A percentile compares a stretch with the other conserved stretches of the same genome.
Evolutionary conservation across 2,888 invertebrate genomes (phyloP).

Genomic region (Tineola bisselliella): DNA sequence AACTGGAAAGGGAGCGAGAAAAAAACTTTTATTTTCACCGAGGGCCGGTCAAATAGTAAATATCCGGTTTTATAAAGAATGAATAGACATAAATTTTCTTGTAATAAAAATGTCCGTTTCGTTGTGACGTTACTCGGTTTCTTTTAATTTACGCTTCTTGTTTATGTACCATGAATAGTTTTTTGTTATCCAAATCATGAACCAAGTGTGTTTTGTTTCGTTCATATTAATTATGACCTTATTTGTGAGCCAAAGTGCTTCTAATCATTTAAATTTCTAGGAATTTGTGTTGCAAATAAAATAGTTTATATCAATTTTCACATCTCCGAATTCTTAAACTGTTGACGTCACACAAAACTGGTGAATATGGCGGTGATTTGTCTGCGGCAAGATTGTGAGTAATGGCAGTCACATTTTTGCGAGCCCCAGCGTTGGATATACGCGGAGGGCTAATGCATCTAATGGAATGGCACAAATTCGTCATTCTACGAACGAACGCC

Average conservation of each 20-base stretch:
- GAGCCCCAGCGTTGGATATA: slow-evolving; percentile 14
- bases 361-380: slow-evolving; percentile 25
- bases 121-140: not conserved
- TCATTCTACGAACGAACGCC: slow-evolving; percentile 16
- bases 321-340: not conserved
- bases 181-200: too few relatives aligned
- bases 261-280: too few relatives aligned
- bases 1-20: not conserved
- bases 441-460: slow-evolving; percentile 20
- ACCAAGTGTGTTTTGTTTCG: too few relatives aligned
- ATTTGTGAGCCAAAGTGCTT: too few relatives aligned
- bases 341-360: not conserved
- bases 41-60: not conserved
- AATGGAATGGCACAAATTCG: slow-evolving; percentile 26
- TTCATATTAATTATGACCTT: too few relatives aligned
- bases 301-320: not conserved
- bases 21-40: not conserved
- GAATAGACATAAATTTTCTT: not conserved
- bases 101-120: not conserved
- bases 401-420: slow-evolving; percentile 28
- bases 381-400: slow-evolving; percentile 26
- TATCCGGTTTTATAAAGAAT: not conserved
- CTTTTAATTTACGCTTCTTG: not conserved
- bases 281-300: too few relatives aligned
- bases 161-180: too few relatives aligned